These are phyloP conservation scores for Geodia barretti DNA, from an alignment of 37 sponge, comb jelly and placozoan genomes.

Conservation along the genomic window DNA sequence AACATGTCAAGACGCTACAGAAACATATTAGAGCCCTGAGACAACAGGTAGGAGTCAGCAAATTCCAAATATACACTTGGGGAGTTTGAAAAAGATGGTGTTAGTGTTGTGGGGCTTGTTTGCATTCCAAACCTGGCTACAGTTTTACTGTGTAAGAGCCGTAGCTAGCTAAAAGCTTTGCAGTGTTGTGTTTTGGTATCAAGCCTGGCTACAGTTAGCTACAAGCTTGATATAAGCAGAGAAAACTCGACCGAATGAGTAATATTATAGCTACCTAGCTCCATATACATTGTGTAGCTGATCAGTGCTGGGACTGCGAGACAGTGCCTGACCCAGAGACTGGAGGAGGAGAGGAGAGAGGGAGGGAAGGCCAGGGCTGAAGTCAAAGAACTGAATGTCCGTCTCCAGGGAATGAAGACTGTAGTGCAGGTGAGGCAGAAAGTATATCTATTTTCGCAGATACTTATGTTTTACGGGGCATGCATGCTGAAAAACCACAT, in stretches of 20 bases:
- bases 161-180: too few species aligned
- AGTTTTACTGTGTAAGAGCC: too few species aligned
- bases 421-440: constrained; percentile 1
- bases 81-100: too few species aligned
- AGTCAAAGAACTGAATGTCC: background rate
- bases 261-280: background rate
- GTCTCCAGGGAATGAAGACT: constrained; percentile 1
- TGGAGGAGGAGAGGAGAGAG: constrained; percentile 8
- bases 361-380: background rate
- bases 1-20: constrained; percentile 14
- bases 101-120: too few species aligned
- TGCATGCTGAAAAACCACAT: too few species aligned
- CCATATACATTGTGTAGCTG: background rate
- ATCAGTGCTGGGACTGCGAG: background rate
- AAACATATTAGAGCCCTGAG: constrained; percentile 11
- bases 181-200: too few species aligned
- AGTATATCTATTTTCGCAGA: too few species aligned
- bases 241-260: too few species aligned
- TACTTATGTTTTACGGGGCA: too few species aligned
- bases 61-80: too few species aligned
- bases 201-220: background rate
- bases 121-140: too few species aligned
- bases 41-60: constrained; percentile 7
- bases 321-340: background rate
- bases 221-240: too few species aligned